Conservation (phyloP, 1,140 invertebrate genomes). For the Ectropis grisescens region DNA sequence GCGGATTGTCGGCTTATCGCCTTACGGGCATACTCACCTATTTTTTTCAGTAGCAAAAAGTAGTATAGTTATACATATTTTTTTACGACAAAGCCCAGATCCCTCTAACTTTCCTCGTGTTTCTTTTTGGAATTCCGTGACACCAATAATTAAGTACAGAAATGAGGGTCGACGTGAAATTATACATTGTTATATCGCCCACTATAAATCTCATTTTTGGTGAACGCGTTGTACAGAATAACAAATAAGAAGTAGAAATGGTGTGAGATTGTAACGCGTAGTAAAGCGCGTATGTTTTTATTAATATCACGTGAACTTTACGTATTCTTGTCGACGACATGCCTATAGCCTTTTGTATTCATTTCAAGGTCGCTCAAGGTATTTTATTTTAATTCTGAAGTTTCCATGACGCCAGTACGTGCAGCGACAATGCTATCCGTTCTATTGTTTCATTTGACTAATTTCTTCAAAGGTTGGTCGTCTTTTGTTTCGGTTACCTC, state of each 20-base stretch:
- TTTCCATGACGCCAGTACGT: too few relatives aligned
- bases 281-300: conserved; percentile 5
- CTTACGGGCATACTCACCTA: conserved; percentile 47
- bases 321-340: too few relatives aligned
- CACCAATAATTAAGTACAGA: conserved; percentile 63
- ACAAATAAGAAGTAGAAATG: conserved; percentile 26
- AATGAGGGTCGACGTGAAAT: conserved; percentile 52
- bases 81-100: conserved; percentile 48
- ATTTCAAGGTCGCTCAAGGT: too few relatives aligned
- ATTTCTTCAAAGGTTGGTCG: too few relatives aligned
- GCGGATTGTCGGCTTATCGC: conserved; percentile 62
- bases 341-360: too few relatives aligned
- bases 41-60: conserved; percentile 56
- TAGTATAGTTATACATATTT: conserved; percentile 40
- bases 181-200: conserved; percentile 63
- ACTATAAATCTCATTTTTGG: conserved; percentile 59
- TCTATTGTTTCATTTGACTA: too few relatives aligned
- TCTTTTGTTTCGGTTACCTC: too few relatives aligned
- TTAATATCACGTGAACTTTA: conserved; percentile 1
- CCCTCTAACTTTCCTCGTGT: conserved; percentile 47
- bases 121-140: conserved; percentile 65
- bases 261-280: too few relatives aligned
- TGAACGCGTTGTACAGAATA: conserved; percentile 37
- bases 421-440: too few relatives aligned
- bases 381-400: too few relatives aligned